These are phyloP conservation scores for Cephus spinipes DNA, from an alignment of 2,888 invertebrate genomes.

Conservation along the genomic window DNA sequence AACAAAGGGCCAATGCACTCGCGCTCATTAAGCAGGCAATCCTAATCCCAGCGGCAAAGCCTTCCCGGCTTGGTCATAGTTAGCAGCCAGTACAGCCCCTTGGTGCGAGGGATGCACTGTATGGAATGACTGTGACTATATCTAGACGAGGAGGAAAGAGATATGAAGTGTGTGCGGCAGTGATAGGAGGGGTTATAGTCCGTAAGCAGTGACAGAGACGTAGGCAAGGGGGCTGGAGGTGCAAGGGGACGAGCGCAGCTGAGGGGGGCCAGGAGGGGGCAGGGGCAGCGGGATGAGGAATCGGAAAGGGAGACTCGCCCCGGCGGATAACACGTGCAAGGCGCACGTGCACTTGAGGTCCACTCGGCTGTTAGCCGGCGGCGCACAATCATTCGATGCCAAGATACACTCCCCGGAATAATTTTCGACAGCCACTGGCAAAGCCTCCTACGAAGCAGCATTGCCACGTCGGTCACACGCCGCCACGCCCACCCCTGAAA, in stretches of 20 bases:
- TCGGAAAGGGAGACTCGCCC: slow-evolving; percentile 57
- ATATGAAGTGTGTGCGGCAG: neutral
- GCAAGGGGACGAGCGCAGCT: slow-evolving; percentile 4
- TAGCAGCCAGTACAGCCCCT: neutral
- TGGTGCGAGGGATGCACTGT: neutral
- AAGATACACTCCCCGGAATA: slow-evolving; percentile 63
- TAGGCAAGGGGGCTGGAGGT: neutral
- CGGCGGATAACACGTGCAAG: slow-evolving; percentile 62
- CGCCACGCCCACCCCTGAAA: neutral
- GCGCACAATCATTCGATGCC: slow-evolving; percentile 64
- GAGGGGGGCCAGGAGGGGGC: slow-evolving; percentile 7
- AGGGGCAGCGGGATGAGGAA: slow-evolving; percentile 37
- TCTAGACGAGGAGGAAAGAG: neutral
- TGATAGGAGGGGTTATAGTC: neutral
- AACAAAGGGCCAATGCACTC: neutral
- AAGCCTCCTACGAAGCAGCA: neutral
- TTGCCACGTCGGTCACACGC: neutral
- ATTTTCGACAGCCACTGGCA: slow-evolving; percentile 45
- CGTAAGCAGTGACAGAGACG: neutral
- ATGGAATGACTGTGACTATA: neutral
- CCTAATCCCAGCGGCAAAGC: neutral
- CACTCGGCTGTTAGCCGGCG: slow-evolving; percentile 56
- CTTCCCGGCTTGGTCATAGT: neutral
- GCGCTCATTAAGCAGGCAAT: neutral
- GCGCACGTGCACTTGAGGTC: slow-evolving; percentile 64